Base-by-base conservation (phyloP, 2,113 vertebrate genomes). In the Enhydra lutris region DNA sequence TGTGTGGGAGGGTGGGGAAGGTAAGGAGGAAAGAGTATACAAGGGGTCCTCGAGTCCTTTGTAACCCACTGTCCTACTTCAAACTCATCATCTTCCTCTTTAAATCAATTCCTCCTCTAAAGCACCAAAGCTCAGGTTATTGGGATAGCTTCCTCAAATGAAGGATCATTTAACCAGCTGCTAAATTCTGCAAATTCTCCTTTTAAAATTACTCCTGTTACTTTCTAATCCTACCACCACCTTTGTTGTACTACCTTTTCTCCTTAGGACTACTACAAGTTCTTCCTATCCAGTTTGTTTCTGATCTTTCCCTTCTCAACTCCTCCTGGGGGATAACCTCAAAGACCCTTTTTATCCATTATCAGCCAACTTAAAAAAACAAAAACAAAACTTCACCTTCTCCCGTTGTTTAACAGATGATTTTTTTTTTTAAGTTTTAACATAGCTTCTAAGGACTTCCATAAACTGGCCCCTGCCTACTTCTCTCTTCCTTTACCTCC, bases 21-120 rank as follows among this genome's bases (percentile, higher is more conserved):
- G 26, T 78, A 26, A 61, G 95, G 69, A 76, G 31, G 45, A 67
- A 78, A 85, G 17, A 84, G 5, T 4, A 52, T 31, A 59, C 6
- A 59, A 11, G 6, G 20, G 13, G 18, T 93, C n/a, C 14, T 95
- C 23, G 23, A 93, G n/a, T 84, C 13, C 61, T 95, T 63, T 65
- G 12, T 89, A 89, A 96, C 5, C 29, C 18, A 42, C 42, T 47
- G 8, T 73, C 39, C 63, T 85, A 31, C 61, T 57, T 73, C n/a
- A 67, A 34, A 82, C 13, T 78, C 18, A 79, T 47, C 23, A 4
- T 67, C 45, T 20, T 89, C n/a, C 29, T 90, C 52, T 89, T 93
- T 92, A 97, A 86, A 82, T 18, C 45, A 96, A 57, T 4, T 73
- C 47, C 6, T 93, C 9, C 55, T 85, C 39, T 80, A 80, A 97